Conservation (phyloP, 2,888 invertebrate species). For the Abscondita cerata region DNA sequence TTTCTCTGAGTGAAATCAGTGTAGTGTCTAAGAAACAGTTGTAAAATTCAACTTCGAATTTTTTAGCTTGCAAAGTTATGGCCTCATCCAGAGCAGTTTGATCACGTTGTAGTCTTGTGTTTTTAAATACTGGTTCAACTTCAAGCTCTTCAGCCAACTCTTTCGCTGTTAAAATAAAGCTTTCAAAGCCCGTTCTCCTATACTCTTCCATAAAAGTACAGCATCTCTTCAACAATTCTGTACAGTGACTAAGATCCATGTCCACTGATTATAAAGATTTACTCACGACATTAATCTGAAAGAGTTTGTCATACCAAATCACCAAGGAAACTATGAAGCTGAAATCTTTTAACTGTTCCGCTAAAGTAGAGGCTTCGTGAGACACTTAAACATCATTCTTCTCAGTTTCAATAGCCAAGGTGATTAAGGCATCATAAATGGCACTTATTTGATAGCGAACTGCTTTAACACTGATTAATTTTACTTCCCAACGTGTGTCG, state of each 20-base stretch:
- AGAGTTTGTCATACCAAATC: conserved; percentile 49
- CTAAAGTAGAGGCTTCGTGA: conserved; percentile 40
- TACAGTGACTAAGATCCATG: conserved; percentile 37
- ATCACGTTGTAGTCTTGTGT: conserved; percentile 41
- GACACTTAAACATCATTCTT: conserved; percentile 20
- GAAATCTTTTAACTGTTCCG: conserved; percentile 42
- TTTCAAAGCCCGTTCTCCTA: conserved; percentile 41
- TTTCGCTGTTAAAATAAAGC: conserved; percentile 38
- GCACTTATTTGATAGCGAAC: conserved; percentile 43
- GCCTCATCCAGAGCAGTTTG: conserved; percentile 43
- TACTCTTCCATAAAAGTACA: conserved; percentile 36
- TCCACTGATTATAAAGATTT: conserved; percentile 38
- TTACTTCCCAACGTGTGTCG: conserved; percentile 43
- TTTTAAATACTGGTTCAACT: conserved; percentile 44
- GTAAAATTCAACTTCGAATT: not conserved
- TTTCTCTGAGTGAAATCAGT: not conserved
- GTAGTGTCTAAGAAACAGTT: conserved; percentile 2
- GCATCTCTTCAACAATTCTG: conserved; percentile 38
- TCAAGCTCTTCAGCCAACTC: conserved; percentile 44
- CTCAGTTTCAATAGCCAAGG: not conserved
- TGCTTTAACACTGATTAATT: conserved; percentile 41
- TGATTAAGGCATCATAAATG: conserved; percentile 26
- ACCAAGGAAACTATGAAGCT: conserved; percentile 46
- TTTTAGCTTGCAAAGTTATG: not conserved
- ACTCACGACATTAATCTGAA: conserved; percentile 43